Evolutionary conservation across 2,888 invertebrate species (phyloP).

Genomic region (Sesia bembeciformis): DNA sequence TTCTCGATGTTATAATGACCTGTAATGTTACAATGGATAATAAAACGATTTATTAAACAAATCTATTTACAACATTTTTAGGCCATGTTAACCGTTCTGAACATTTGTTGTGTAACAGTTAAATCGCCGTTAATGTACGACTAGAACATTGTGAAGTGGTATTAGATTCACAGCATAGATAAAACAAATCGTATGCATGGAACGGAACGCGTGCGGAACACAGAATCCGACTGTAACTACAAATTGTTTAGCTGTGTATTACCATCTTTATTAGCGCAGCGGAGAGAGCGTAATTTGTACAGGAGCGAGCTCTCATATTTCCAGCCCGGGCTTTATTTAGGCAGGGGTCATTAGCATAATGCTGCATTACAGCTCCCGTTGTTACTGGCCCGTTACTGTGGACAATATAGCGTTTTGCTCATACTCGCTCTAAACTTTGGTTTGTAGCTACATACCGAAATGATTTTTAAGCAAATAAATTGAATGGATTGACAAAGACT

Average conservation of each 20-base stretch:
- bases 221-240: constrained; percentile 19
- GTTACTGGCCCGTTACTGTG: constrained; percentile 11
- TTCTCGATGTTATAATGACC: no score
- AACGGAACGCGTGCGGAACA: constrained; percentile 6
- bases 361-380: constrained; percentile 38
- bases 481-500: no score
- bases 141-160: constrained; percentile 1
- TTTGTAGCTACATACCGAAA: constrained; percentile 29
- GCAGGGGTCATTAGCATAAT: constrained; percentile 50
- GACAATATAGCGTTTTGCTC: constrained; percentile 20
- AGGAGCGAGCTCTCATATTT: constrained; percentile 49
- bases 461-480: no score
- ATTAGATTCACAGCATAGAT: constrained; percentile 1
- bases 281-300: constrained; percentile 47
- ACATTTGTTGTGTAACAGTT: background rate
- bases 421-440: constrained; percentile 31
- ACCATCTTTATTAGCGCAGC: constrained; percentile 51
- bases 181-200: constrained; percentile 5
- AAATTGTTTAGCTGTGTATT: constrained; percentile 45
- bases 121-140: background rate
- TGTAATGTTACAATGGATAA: no score
- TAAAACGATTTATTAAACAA: no score
- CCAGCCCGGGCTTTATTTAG: constrained; percentile 52
- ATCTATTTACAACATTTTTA: no score
- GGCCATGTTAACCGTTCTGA: no score